Conservation (phyloP, 2,113 vertebrate genomes). For the Barnardius zonarius region DNA sequence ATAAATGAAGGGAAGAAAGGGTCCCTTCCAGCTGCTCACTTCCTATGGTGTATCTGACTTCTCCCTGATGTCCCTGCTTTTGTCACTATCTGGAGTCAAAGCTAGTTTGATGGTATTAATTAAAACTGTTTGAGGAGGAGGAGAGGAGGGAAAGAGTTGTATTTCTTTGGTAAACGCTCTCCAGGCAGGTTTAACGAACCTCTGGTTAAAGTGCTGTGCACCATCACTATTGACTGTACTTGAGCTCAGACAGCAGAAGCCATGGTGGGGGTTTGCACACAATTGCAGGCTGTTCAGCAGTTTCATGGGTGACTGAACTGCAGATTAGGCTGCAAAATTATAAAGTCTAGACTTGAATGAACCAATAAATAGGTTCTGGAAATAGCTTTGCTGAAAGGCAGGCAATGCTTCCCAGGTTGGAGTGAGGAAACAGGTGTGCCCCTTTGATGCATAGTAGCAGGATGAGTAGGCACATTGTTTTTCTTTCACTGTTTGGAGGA, state of each 20-base stretch:
- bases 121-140: background rate
- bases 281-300: background rate
- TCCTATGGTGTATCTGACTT: fast-evolving
- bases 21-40: background rate
- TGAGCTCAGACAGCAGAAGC: background rate
- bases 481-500: background rate
- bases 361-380: background rate
- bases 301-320: conserved; percentile 51
- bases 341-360: conserved; percentile 20
- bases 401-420: background rate
- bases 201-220: background rate
- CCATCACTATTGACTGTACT: background rate
- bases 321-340: conserved; percentile 31
- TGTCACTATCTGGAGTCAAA: background rate
- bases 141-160: background rate
- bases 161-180: background rate
- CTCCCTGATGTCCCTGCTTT: background rate
- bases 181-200: background rate
- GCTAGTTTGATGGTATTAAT: background rate
- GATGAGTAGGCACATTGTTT: background rate
- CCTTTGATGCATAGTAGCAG: background rate
- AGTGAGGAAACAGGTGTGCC: background rate
- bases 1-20: background rate
- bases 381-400: background rate
- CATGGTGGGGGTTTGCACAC: background rate